These are phyloP conservation scores for Strigamia transsilvanica DNA, from an alignment of 2,888 invertebrate genomes.

Conservation along the genomic window DNA sequence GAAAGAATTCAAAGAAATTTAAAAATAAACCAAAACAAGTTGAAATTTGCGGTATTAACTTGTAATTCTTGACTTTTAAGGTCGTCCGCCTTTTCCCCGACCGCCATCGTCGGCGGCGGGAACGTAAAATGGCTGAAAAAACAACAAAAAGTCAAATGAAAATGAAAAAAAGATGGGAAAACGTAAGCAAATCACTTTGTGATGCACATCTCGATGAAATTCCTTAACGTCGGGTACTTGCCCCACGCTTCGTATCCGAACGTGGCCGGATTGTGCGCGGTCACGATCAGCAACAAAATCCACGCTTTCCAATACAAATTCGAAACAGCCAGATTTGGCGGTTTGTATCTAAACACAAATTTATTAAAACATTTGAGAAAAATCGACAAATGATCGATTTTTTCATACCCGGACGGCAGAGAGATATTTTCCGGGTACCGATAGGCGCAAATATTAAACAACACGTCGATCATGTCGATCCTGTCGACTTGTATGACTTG, in stretches of 20 bases:
- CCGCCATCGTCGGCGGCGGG: conserved; percentile 74
- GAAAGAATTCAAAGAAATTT: conserved; percentile 60
- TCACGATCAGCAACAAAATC: conserved; percentile 84
- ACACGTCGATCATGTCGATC: conserved; percentile 82
- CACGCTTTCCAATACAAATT: conserved; percentile 95
- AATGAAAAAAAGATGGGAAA: background rate
- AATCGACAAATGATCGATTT: too few species aligned
- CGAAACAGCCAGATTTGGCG: conserved; percentile 90
- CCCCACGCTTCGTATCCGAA: conserved; percentile 89
- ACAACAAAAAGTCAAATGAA: background rate
- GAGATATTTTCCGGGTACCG: conserved; percentile 92
- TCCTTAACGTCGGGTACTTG: conserved; percentile 87
- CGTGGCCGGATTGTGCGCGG: conserved; percentile 89
- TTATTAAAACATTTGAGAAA: too few species aligned
- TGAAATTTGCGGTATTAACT: conserved; percentile 33
- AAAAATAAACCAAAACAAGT: background rate
- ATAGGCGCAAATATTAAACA: conserved; percentile 90
- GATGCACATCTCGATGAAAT: conserved; percentile 95
- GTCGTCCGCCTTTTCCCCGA: conserved; percentile 70
- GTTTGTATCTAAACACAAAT: conserved; percentile 76
- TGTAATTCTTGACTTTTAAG: conserved; percentile 71
- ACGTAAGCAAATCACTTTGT: conserved; percentile 76
- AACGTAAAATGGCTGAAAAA: conserved; percentile 72
- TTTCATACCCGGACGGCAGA: conserved; percentile 76
- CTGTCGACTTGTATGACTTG: conserved; percentile 62